Base-by-base conservation (phyloP, 2,888 invertebrate genomes). In the Galerucella calmariensis region DNA sequence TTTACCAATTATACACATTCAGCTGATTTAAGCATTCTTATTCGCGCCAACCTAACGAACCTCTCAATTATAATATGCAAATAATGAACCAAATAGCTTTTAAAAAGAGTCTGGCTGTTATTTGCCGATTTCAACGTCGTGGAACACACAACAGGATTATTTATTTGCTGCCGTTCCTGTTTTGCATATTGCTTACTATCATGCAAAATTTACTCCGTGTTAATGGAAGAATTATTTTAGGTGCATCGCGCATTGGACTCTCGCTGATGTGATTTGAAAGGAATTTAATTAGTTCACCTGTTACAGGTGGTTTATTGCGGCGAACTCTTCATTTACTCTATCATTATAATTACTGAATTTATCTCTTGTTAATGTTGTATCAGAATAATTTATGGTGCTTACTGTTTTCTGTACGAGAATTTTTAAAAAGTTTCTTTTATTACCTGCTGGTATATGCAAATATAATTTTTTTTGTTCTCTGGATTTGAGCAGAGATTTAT, bases 41-140 rank as follows among this genome's bases (percentile, higher is more conserved):
- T 44, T 63, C 16, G 16, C 16, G 16, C 16, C 4, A 41, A 20
- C 16, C 63, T 63, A 44, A 44, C 44, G 35, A 63, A 63, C n/a
- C 16, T 16, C 63, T 63, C 20, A 41, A 44, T 46, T 63, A 44
- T 63, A 63, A 44, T 16, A 48, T 16, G 20, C 46, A 59, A 69
- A 61, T 56, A 65, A 70, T 70, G 65, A 48, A 72, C 72, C 66
- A 72, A 72, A 72, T 27, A 48, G 72, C 72, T 27, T 41, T 66
- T 16, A 16, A 41, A n/a, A 65, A 59, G 53, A 61, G 62, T 79
- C 80, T 75, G 80, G 78, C 27, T 71, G 82, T 80, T 83, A 82
- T 83, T 83, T 81, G 82, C 81, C 79, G 82, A 83, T 84, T 84
- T 84, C 82, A 83, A 84, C 82, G 83, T 83, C 82, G 82, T 81